A percentile compares a stretch with the other conserved stretches of the same genome.
Evolutionary conservation across 2,797 vertebrate species (phyloP).

Genomic region (Ficedula albicollis): DNA sequence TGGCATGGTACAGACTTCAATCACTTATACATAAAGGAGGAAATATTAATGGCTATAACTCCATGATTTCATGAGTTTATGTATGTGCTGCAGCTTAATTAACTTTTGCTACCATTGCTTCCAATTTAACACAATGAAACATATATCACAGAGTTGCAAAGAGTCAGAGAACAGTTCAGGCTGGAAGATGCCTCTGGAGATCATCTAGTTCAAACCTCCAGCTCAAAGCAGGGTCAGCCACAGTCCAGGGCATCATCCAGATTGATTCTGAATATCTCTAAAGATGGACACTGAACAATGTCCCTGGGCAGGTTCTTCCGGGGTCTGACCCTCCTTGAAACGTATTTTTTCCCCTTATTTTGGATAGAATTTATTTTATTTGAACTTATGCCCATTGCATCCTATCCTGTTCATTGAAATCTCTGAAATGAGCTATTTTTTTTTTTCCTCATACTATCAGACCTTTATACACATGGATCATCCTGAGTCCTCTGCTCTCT

Average conservation of each 20-base stretch:
- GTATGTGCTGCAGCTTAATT: neutral
- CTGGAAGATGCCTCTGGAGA: neutral
- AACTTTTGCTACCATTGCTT: neutral
- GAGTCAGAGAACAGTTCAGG: neutral
- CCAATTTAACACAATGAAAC: neutral
- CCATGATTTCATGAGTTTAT: neutral
- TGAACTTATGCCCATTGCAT: neutral
- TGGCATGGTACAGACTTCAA: conserved; percentile 11
- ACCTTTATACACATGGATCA: neutral
- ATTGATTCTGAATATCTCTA: neutral
- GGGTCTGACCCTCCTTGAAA: neutral
- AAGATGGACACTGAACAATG: neutral
- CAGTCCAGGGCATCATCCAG: neutral
- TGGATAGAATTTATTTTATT: neutral
- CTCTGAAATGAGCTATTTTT: fast-evolving
- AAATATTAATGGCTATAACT: conserved; percentile 29
- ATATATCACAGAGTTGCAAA: neutral
- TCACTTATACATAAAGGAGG: neutral
- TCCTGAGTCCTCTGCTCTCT: neutral
- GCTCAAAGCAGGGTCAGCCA: neutral
- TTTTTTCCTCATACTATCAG: neutral
- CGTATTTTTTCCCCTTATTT: neutral
- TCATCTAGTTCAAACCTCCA: neutral
- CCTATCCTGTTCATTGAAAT: neutral
- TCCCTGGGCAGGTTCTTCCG: neutral